phyloP scores from a whole-genome alignment of 1,140 invertebrate species.

The Nautilus pompilius region DNA sequence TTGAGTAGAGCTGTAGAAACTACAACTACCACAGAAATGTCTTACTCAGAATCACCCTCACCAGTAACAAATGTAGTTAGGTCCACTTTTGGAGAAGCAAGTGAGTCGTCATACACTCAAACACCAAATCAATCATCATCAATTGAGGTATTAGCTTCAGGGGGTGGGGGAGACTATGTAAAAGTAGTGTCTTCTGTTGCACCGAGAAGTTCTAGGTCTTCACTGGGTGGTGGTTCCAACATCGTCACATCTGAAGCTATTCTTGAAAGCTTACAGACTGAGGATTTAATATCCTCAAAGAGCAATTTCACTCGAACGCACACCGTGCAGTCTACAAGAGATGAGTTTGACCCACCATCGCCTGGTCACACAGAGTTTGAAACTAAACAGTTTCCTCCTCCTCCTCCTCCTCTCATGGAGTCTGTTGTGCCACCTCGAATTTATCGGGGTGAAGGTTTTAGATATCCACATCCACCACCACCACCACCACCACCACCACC shows the following conservation, averaged over 20 bases:
- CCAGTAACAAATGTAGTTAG: too few relatives aligned
- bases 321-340: neutral
- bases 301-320: neutral
- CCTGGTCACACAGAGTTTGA: neutral
- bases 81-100: too few relatives aligned
- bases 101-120: too few relatives aligned
- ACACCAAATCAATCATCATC: too few relatives aligned
- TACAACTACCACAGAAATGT: too few relatives aligned
- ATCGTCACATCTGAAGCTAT: neutral
- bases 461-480: neutral
- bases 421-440: too few relatives aligned
- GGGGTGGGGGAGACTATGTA: too few relatives aligned
- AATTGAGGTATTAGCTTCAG: too few relatives aligned
- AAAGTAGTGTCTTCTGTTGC: neutral
- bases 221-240: neutral
- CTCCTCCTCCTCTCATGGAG: neutral
- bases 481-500: slow-evolving; percentile 4
- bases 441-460: too few relatives aligned
- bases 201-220: neutral
- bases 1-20: too few relatives aligned
- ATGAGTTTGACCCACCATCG: neutral
- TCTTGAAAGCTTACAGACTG: neutral
- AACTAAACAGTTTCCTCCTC: neutral
- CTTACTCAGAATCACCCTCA: too few relatives aligned
- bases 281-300: neutral